phyloP scores from a whole-genome alignment of 2,113 vertebrate genomes.

The Dipodomys spectabilis region DNA sequence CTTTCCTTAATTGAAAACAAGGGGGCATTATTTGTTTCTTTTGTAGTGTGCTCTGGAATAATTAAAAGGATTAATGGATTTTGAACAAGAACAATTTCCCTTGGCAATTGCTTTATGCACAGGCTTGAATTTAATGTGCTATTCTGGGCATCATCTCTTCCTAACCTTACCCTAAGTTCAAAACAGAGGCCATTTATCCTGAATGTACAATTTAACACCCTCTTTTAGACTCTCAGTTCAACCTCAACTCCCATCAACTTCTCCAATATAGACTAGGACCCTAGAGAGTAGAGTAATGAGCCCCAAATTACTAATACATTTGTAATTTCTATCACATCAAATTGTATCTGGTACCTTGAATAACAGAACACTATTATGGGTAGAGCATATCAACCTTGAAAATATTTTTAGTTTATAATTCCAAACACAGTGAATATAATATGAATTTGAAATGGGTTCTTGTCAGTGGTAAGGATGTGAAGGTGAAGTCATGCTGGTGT shows the following conservation, averaged over 20 bases:
- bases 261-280: neutral
- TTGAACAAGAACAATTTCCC: neutral
- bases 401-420: neutral
- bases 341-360: neutral
- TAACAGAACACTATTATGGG: neutral
- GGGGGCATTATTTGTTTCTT: neutral
- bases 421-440: neutral
- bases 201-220: neutral
- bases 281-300: neutral
- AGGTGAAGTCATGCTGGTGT: neutral
- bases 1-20: neutral
- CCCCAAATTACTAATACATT: neutral
- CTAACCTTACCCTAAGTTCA: neutral
- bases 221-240: neutral
- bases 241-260: accelerated
- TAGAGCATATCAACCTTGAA: neutral
- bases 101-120: neutral
- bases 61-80: neutral
- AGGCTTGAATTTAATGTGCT: neutral
- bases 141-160: neutral
- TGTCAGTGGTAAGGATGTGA: neutral
- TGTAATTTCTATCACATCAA: neutral
- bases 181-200: neutral
- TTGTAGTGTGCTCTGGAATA: neutral
- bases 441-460: neutral